Base-by-base conservation (phyloP, 2,888 invertebrate genomes). In the Andrena fulva region DNA sequence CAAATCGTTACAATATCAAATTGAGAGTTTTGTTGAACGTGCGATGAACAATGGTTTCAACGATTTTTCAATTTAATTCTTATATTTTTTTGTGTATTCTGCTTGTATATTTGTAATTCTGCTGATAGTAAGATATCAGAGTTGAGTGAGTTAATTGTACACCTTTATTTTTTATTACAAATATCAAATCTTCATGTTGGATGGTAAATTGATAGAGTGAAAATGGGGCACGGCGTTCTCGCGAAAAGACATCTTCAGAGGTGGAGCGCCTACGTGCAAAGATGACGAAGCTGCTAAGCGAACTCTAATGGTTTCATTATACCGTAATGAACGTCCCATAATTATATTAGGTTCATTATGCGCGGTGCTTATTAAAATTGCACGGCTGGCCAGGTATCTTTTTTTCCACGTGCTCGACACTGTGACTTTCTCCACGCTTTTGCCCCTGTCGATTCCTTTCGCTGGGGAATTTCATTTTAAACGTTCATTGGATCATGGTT, bases 341-440 rank as follows among this genome's bases (percentile, higher is more conserved):
- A 91, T 89, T 88, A 90, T 90, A 90, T 90, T 90, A 88, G 87
- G 71, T 87, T 91, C 87, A 88, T 91, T 91, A 90, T 85, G 56
- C 80, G 77, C 82, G 82, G 74, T 84, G 85, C 85, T 88, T 86
- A 91, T 91, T 90, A 90, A 90, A 90, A 90, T 87, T 80, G 83
- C 79, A 89, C 85, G 86, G 74, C 62, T 73, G 82, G 84, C 54
- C 83, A 84, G 77, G 70, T 76, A 85, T 83, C 81, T 72, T 81
- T 80, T 33, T 42, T 72, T 68, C 31, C 48, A 16, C 31, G 29
- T 68, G 63, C 52, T 76, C 66, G 31, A 71, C 66, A 35, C 63
- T 75, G 66, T 79, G 79, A 84, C 73, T 68, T 71, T 77, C 67
- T 50, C 63, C 56, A 60, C 24, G 56, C 67, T 70, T 75, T 67